A percentile compares a stretch with the other conserved stretches of the same genome.
Evolutionary conservation across 2,113 vertebrate species (phyloP).

Genomic region (Amphilophus citrinellus): DNA sequence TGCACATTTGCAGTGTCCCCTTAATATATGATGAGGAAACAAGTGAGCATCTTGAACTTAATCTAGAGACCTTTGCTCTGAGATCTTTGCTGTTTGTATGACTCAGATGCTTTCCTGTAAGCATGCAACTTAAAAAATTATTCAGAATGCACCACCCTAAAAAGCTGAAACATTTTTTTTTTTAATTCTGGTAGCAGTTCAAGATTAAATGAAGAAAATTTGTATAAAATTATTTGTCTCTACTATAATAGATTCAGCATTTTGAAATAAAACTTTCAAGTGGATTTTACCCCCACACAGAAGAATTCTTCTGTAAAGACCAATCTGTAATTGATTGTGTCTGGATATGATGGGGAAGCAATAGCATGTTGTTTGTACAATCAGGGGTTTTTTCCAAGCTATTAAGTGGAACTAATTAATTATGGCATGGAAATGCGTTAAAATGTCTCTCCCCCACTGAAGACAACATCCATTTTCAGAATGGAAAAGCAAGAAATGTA

Average conservation of each 20-base stretch:
- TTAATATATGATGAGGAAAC: background rate
- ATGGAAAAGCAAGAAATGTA: constrained; percentile 80
- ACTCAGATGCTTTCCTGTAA: background rate
- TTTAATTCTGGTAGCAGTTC: background rate
- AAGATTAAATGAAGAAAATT: background rate
- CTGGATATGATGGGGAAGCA: constrained; percentile 60
- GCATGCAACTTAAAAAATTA: background rate
- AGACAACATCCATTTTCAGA: constrained; percentile 70
- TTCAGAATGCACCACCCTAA: background rate
- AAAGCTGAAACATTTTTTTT: background rate
- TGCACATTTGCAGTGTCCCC: background rate
- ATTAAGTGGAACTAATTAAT: constrained; percentile 81
- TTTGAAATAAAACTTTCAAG: constrained; percentile 27
- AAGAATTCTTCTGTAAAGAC: constrained; percentile 20
- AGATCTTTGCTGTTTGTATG: background rate
- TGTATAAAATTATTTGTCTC: constrained; percentile 12
- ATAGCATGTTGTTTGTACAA: constrained; percentile 67
- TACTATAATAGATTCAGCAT: background rate
- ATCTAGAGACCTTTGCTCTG: background rate
- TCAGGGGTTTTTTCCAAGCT: constrained; percentile 72
- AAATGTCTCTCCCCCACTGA: constrained; percentile 62
- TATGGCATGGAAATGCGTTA: constrained; percentile 77
- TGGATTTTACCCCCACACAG: background rate
- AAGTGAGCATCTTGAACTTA: background rate
- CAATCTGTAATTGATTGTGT: constrained; percentile 59